Evolutionary conservation across 2,797 vertebrate species (phyloP), one percentile per base, ranked within the genome.

Genomic region (Adrianichthys oophorus): DNA sequence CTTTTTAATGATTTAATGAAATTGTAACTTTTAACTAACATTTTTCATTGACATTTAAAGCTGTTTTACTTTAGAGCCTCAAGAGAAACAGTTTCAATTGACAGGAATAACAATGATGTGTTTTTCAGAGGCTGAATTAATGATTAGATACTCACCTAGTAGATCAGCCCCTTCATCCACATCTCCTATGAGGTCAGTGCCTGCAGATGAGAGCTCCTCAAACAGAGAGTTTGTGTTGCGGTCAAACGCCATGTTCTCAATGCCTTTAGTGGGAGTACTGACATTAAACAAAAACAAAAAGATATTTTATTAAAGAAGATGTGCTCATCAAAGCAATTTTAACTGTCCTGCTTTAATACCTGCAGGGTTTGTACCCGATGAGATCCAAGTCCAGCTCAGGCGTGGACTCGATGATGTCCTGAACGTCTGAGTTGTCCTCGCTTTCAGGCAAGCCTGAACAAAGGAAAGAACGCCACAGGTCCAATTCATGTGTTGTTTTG

Each of bases 81-180:
- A 2, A 12, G 10, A 37, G 10, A 37, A 37, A 37, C 32, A 26
- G 5, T 26, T 26, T 26, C 26, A 37, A 37, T 13, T 13, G 32
- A 12, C 32, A 37, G 32, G 10, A 37, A 12, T 37, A 37, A 37
- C 10, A 37, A 4, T 37, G 0, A 2, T 37, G 10, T 37, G 32
- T 37, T 37, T 37, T 37, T 37, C 10, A 37, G 12, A 37, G 32
- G 10, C 29, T 32, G 29, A 32, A 32, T 32, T 1, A 37, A 37
- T 37, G 32, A 37, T 37, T 12, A 1, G 32, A 37, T 37, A 73
- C 94, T 92, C 93, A 99, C 98, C 98, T 83, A 98, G 87, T 70
- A 99, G 90, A 82, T 99, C 97, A 5, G 98, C 98, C 55, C 98
- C 98, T 91, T 99, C 98, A 65, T 99, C 98, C 82, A 99, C 98